Conservation (phyloP, 2,888 invertebrate species). For the Ferrisia virgata region DNA sequence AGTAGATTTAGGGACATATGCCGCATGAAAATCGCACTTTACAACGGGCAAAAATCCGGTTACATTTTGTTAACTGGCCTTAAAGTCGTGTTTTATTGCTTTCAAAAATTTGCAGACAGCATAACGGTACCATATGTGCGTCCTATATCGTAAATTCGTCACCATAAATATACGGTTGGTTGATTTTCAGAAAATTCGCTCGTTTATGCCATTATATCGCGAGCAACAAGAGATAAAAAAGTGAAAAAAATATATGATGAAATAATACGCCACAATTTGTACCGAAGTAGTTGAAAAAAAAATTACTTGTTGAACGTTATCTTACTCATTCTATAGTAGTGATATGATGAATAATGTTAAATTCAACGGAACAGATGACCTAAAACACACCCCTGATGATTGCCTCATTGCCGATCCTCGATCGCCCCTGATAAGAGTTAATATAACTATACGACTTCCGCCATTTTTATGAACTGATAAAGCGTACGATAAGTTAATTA, state of each 20-base stretch:
- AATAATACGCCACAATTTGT: not conserved
- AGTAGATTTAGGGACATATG: too few relatives aligned
- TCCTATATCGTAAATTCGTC: slow-evolving; percentile 6
- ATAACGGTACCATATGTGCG: slow-evolving; percentile 23
- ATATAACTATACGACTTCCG: not conserved
- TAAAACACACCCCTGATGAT: not conserved
- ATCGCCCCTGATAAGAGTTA: not conserved
- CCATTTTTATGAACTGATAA: not conserved
- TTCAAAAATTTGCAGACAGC: slow-evolving; percentile 10
- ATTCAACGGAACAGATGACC: not conserved
- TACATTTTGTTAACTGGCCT: not conserved
- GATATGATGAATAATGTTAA: not conserved
- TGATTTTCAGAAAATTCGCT: not conserved
- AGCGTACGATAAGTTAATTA: not conserved
- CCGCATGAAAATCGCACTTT: not conserved
- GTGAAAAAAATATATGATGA: not conserved
- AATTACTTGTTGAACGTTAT: not conserved
- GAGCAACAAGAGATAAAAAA: not conserved
- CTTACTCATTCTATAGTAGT: not conserved
- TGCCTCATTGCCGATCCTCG: not conserved
- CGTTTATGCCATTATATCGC: not conserved
- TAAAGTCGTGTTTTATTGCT: slow-evolving; percentile 22
- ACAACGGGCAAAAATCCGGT: not conserved
- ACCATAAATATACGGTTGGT: not conserved
- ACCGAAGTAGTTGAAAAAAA: not conserved